phyloP scores from a whole-genome alignment of 2,113 vertebrate genomes.

The Actinemys pallida region DNA sequence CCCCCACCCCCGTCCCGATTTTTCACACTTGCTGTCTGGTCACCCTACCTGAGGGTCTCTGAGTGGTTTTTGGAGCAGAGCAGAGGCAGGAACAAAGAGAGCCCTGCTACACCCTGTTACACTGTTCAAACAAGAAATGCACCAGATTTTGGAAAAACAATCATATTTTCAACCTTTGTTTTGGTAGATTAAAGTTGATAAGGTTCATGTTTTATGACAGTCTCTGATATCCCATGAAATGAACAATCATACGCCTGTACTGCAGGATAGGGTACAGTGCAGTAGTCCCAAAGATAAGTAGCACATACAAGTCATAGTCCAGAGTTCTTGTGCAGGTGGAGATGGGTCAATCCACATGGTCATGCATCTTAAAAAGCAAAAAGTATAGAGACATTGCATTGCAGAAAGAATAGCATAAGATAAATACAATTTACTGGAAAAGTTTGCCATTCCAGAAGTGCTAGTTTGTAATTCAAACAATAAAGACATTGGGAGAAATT shows the following conservation, averaged over 20 bases:
- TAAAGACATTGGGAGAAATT: not conserved
- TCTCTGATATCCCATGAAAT: not conserved
- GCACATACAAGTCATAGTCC: not conserved
- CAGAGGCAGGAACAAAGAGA: too few relatives aligned
- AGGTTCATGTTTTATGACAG: not conserved
- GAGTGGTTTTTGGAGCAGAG: too few relatives aligned
- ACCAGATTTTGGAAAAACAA: not conserved
- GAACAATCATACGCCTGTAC: not conserved
- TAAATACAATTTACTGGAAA: constrained; percentile 36
- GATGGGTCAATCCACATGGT: not conserved
- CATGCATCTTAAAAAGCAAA: not conserved
- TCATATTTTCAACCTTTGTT: not conserved
- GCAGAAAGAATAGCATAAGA: not conserved
- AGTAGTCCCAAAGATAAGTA: not conserved
- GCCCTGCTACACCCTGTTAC: too few relatives aligned
- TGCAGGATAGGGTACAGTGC: not conserved
- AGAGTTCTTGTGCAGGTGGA: constrained; percentile 25
- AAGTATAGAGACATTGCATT: not conserved
- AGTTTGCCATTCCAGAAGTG: not conserved
- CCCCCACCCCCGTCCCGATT: too few relatives aligned
- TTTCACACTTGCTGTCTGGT: too few relatives aligned
- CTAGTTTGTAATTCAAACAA: constrained; percentile 11
- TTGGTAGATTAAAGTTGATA: not conserved
- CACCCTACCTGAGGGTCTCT: too few relatives aligned
- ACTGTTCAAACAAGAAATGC: not conserved